Evolutionary conservation across 2,888 invertebrate species (phyloP).

Genomic region (Hemaris fuciformis): DNA sequence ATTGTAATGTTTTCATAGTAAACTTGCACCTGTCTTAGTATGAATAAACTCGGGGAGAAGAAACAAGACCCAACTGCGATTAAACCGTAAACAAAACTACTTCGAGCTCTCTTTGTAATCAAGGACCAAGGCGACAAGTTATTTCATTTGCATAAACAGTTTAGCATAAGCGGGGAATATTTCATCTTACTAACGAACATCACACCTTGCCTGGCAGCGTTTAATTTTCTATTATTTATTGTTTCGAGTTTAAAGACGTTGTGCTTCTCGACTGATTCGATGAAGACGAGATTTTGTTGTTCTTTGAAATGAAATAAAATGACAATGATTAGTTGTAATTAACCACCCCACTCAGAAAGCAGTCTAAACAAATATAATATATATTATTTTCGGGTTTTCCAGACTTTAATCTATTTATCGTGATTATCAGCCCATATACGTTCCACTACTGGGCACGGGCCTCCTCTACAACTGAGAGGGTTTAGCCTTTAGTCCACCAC

Average conservation of each 20-base stretch:
- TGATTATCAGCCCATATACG: no score
- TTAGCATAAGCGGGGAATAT: conserved; percentile 57
- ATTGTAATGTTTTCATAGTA: conserved; percentile 37
- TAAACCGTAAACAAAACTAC: conserved; percentile 66
- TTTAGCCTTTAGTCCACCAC: no score
- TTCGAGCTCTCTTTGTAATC: conserved; percentile 69
- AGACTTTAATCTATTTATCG: no score
- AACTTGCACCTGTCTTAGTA: conserved; percentile 44
- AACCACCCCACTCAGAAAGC: no score
- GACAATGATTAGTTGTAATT: no score
- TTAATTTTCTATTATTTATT: conserved; percentile 25
- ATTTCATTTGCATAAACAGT: conserved; percentile 72
- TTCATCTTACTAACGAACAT: conserved; percentile 48
- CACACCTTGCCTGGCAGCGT: conserved; percentile 38
- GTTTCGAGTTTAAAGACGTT: background rate
- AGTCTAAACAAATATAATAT: no score
- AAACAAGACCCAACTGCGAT: conserved; percentile 59
- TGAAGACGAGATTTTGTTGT: background rate
- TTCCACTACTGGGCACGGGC: no score
- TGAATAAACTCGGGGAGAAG: conserved; percentile 41
- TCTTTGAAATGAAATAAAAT: background rate
- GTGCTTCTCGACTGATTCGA: background rate
- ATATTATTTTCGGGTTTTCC: no score
- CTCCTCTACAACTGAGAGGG: no score
- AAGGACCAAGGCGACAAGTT: conserved; percentile 68